Base-by-base conservation (phyloP, 1,140 invertebrate genomes). In the Triops longicaudatus region DNA sequence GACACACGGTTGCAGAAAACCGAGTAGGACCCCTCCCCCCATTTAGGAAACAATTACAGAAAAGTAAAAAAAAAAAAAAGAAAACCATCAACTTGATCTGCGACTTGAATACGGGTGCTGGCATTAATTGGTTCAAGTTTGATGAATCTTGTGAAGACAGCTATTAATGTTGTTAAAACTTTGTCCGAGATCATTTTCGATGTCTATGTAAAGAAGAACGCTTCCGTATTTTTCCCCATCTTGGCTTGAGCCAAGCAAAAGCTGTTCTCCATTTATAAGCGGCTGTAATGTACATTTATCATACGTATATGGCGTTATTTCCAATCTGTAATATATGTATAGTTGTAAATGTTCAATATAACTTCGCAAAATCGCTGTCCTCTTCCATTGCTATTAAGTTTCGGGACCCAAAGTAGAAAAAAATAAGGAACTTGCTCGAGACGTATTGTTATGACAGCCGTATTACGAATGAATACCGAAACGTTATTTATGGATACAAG, bases 261-360 rank as follows among this genome's bases (percentile, higher is more conserved):
- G 9, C 50, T n/a, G 50, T 63, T 63, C 22, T 63, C 22, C 50
- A 17, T 63, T 63, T 63, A 14, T 63, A 63, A 63, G 22, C 50
- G 50, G 14, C 50, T 63, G 50, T 22, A 63, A 63, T n/a, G 31
- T 37, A 37, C 31, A 6, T 63, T 22, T 63, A 17, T 63, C 50
- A 63, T 63, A 63, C 50, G 50, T 63, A 63, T 63, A 63, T 63
- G 50, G 50, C 50, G 50, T 63, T 63, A 63, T 63, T 63, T 63
- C 50, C 50, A 63, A 63, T 22, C 50, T 63, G n/a, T 63, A 63
- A 63, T 63, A n/a, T 22, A 63, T 63, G 50, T 63, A 63, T 22
- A 63, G n/a, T 63, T 63, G 50, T 63, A 63, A n/a, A 63, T 63
- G 50, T 63, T 63, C 50, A 63, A 63, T 63, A 63, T 63, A 63